Base-by-base conservation (phyloP, 2,113 vertebrate species). In the Menidia beryllina region DNA sequence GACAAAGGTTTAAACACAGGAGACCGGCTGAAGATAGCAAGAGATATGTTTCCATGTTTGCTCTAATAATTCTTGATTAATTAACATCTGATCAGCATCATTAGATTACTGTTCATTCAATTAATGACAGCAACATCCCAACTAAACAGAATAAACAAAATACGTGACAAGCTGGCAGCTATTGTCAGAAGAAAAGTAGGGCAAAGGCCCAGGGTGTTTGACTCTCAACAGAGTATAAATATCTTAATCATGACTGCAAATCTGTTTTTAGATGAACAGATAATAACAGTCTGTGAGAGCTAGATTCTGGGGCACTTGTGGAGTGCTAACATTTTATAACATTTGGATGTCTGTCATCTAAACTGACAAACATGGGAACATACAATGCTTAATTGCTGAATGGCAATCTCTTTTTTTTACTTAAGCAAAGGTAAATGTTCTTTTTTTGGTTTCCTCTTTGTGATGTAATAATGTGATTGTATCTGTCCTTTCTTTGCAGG, bases 401-500 rank as follows among this genome's bases (percentile, higher is more conserved):
- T 23, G 11, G 10, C 55, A 25, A 43, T 21, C 30, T 63, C 24
- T 15, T 20, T 41, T 34, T 9, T 41, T 25, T 55, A 12, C 27
- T 71, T 19, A 68, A 51, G 45, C 41, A 25, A 30, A 47, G 15
- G 30, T 34, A 34, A 34, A 34, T 34, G 30, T 10, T 8, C 10
- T 34, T 34, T 34, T 34, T 10, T 34, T 34, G 10, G 7, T 34
- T 34, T 34, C 10, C 5, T 34, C 30, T 34, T 34, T 34, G 30
- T n/a, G 10, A 34, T 34, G 7, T 34, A 8, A 34, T 10, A 34
- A 34, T 34, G 2, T 64, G 50, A 64, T 39, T 39, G 19, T 48
- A 20, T 19, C 27, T 81, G 12, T 76, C 15, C 52, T 60, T 65
- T 7, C 24, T 81, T 66, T n/a, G 39, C 72, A 91, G 87, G 30